Evolutionary conservation across 2,113 vertebrate species (phyloP), one percentile per base, ranked within the genome.

Genomic region (Neoarius graeffei): DNA sequence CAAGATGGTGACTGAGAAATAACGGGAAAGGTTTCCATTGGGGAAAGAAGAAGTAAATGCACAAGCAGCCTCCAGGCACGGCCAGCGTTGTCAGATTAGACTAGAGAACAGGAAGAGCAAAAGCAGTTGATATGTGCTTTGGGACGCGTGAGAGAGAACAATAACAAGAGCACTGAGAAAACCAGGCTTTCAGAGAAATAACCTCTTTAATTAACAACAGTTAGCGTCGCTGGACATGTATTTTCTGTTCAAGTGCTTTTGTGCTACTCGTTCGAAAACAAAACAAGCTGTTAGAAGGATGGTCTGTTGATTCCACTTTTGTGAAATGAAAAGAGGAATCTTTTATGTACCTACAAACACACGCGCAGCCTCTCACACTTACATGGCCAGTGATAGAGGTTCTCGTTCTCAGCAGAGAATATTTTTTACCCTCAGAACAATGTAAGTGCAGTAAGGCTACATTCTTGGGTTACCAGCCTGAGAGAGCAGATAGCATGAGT

Each of bases 391-490:
- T 56, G 66, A 74, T 86, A 35, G 50, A 87, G 76, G 42, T 91
- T 91, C 91, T 87, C 77, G 90, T 54, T 93, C 79, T 90, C 56
- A 2, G 19, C 89, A 62, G 50, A 62, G 85, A 88, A 76, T 81
- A 66, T 90, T 54, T 87, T 64, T 88, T 42, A 30, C 89, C 87
- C 92, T 92, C 85, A 90, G 90, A 92, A 93, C 92, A 92, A 91
- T 91, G 90, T 91, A 91, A 89, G 84, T 89, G 60, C 81, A 93
- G 91, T 5, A 76, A 81, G 85, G 86, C 88, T 89, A 27, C 93
- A 94, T 93, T 93, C 91, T 90, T 91, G 90, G 92, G 90, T 93
- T 91, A 92, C 92, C 93, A 92, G 91, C 85, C 92, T 84, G 88
- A 91, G 88, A 89, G 90, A 86, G 81, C 90, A 92, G 93, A 94